A percentile compares a stretch with the other conserved stretches of the same genome.
Evolutionary conservation across 1,140 invertebrate species (phyloP).

Genomic region (Megathymus violae): DNA sequence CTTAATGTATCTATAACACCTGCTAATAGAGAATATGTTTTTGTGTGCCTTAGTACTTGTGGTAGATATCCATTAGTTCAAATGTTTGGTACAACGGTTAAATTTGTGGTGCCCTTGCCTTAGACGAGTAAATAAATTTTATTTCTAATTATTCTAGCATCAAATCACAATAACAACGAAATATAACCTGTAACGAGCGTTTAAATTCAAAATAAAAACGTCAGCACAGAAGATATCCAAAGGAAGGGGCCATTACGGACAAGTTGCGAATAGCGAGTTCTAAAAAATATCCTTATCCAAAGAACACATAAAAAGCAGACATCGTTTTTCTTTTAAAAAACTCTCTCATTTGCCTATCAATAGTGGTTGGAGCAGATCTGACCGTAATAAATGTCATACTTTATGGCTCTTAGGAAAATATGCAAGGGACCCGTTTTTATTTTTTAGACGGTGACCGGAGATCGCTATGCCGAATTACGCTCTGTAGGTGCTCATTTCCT

Average conservation of each 20-base stretch:
- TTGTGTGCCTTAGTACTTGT: not conserved
- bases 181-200: not conserved
- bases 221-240: conserved; percentile 19
- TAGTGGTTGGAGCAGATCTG: conserved; percentile 82
- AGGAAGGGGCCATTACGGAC: conserved; percentile 51
- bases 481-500: conserved; percentile 68
- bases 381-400: conserved; percentile 83
- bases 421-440: conserved; percentile 82
- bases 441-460: conserved; percentile 76
- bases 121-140: too few relatives aligned
- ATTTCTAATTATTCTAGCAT: too few relatives aligned
- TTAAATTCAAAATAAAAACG: conserved; percentile 18
- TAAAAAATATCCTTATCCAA: conserved; percentile 76
- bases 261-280: conserved; percentile 64
- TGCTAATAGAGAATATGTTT: conserved; percentile 11
- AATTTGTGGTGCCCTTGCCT: too few relatives aligned
- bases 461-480: conserved; percentile 70
- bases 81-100: too few relatives aligned
- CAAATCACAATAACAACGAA: too few relatives aligned
- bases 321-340: conserved; percentile 84
- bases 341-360: conserved; percentile 84
- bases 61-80: not conserved
- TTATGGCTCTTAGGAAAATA: conserved; percentile 82
- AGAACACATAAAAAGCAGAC: conserved; percentile 83
- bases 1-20: conserved; percentile 18